Evolutionary conservation across 2,113 vertebrate species (phyloP).

Genomic region (Upupa epops): DNA sequence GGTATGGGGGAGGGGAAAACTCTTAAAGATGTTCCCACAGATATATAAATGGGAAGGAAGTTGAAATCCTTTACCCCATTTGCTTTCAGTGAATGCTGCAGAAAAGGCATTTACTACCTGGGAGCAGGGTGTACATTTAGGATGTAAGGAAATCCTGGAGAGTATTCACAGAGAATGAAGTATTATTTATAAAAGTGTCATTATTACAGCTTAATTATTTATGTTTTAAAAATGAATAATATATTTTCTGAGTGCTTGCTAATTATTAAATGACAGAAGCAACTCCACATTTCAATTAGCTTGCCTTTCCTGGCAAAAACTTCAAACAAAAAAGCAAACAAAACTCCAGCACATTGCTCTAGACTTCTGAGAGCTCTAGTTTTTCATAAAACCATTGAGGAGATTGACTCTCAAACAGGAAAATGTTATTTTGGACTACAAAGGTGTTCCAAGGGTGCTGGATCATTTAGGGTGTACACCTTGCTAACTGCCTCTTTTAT

Average conservation of each 20-base stretch:
- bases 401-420: not conserved
- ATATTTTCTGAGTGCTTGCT: constrained; percentile 61
- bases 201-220: constrained; percentile 64
- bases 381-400: constrained; percentile 17
- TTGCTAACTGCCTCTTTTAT: not conserved
- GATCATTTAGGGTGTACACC: constrained; percentile 10
- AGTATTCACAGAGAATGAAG: constrained; percentile 58
- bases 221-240: constrained; percentile 60
- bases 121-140: constrained; percentile 35
- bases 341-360: not conserved
- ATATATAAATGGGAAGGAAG: constrained; percentile 58
- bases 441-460: not conserved
- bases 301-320: constrained; percentile 48
- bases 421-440: not conserved
- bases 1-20: not conserved
- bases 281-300: constrained; percentile 50
- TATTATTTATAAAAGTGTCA: constrained; percentile 61
- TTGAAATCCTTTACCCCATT: constrained; percentile 14
- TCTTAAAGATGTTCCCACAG: constrained; percentile 56
- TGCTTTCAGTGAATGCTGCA: not conserved
- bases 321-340: constrained; percentile 38
- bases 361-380: constrained; percentile 33
- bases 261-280: constrained; percentile 69
- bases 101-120: constrained; percentile 40
- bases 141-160: constrained; percentile 50